phyloP scores from a whole-genome alignment of 2,888 invertebrate species.

The Metalampra italica region DNA sequence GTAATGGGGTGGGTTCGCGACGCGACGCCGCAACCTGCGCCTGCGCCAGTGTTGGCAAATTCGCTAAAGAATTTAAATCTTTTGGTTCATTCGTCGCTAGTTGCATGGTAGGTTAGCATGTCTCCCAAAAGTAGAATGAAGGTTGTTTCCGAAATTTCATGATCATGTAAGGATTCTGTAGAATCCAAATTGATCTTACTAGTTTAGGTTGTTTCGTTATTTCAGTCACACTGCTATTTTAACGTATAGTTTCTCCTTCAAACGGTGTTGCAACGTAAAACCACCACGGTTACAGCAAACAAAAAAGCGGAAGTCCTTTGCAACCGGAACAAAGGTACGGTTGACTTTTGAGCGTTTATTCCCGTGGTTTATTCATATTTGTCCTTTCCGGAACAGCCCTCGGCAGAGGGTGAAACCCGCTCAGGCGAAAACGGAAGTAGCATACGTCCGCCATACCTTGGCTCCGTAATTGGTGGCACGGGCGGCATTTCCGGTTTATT shows the following conservation, averaged over 20 bases:
- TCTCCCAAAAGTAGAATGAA: no score
- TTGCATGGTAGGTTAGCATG: no score
- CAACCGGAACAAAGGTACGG: slow-evolving; percentile 51
- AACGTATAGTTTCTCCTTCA: neutral
- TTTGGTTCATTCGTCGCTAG: neutral
- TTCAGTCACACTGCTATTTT: neutral
- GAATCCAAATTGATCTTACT: no score
- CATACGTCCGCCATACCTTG: slow-evolving; percentile 64
- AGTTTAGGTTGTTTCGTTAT: no score
- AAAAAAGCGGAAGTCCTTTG: slow-evolving; percentile 47
- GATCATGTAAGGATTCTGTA: no score
- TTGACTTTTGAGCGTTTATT: slow-evolving; percentile 66
- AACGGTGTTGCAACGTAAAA: slow-evolving; percentile 4
- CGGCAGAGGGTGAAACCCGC: slow-evolving; percentile 56
- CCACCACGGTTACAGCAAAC: slow-evolving; percentile 16
- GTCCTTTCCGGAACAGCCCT: slow-evolving; percentile 72
- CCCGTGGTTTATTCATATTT: slow-evolving; percentile 66
- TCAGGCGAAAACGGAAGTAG: slow-evolving; percentile 71
- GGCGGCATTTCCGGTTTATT: slow-evolving; percentile 63
- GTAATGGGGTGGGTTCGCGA: slow-evolving; percentile 54
- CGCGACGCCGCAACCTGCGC: slow-evolving; percentile 38
- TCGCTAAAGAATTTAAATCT: neutral
- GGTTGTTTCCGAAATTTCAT: no score
- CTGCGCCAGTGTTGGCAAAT: slow-evolving; percentile 36
- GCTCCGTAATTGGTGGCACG: slow-evolving; percentile 69